Evolutionary conservation across 2,113 vertebrate genomes (phyloP).

Genomic region (Bothrops jararaca): DNA sequence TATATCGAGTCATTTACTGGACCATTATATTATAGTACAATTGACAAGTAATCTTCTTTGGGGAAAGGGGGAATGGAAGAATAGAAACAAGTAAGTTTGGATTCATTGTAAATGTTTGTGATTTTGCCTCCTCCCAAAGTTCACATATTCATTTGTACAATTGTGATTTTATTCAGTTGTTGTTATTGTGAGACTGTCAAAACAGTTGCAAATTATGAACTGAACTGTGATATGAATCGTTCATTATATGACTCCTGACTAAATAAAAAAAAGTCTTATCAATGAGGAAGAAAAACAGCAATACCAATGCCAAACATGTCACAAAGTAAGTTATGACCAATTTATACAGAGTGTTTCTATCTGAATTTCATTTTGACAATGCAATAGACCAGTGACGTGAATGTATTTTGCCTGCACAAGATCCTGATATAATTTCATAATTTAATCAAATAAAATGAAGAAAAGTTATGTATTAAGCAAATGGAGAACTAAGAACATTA

Average conservation of each 20-base stretch:
- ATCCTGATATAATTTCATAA: background rate
- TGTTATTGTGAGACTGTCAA: background rate
- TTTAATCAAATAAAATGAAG: background rate
- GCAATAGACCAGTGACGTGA: background rate
- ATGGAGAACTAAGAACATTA: background rate
- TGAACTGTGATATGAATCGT: background rate
- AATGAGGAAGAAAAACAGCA: background rate
- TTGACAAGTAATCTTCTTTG: background rate
- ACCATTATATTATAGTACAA: background rate
- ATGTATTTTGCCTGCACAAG: background rate
- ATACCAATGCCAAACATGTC: background rate
- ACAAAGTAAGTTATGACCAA: background rate
- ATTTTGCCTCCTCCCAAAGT: background rate
- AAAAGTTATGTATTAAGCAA: background rate
- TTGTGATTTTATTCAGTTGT: background rate
- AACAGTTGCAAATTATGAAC: background rate
- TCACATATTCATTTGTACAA: background rate
- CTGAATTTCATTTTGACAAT: background rate
- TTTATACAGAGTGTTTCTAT: background rate
- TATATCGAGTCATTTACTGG: background rate
- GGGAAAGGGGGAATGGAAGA: background rate
- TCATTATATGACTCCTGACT: background rate
- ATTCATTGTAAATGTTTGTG: background rate
- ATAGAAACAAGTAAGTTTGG: background rate
- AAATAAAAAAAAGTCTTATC: background rate